Evolutionary conservation across 2,797 vertebrate species (phyloP).

Genomic region (Lutra lutra): DNA sequence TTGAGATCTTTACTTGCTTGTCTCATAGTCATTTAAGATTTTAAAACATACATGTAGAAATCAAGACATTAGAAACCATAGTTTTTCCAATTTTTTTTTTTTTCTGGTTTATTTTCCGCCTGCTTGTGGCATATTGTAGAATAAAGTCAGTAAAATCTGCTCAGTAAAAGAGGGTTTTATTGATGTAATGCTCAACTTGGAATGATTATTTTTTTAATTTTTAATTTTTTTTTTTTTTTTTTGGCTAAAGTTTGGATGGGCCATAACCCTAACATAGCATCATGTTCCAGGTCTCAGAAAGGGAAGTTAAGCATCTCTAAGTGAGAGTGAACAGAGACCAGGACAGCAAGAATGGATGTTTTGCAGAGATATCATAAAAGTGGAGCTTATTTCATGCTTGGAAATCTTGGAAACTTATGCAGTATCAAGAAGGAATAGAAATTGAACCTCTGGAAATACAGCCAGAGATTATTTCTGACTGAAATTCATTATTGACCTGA

Average conservation of each 20-base stretch:
- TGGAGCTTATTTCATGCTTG: background rate
- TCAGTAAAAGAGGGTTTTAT: background rate
- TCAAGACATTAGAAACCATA: background rate
- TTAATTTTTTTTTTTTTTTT: background rate
- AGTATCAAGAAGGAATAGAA: background rate
- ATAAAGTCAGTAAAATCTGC: background rate
- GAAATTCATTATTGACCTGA: background rate
- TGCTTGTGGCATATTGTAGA: background rate
- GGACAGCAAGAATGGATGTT: background rate
- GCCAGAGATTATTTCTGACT: background rate
- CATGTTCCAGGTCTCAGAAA: background rate
- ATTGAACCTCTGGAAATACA: background rate
- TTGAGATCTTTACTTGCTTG: background rate
- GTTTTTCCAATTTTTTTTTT: background rate
- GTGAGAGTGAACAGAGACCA: background rate
- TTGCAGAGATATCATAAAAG: background rate
- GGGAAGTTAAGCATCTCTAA: background rate
- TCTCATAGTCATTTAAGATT: conserved; percentile 27
- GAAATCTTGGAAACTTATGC: background rate
- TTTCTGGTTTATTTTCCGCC: background rate
- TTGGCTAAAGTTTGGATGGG: background rate
- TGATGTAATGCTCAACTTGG: background rate
- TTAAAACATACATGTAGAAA: background rate
- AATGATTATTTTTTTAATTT: background rate
- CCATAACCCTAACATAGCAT: background rate